Evolutionary conservation across 2,888 invertebrate genomes (phyloP).

Genomic region (Catocala sponsa): DNA sequence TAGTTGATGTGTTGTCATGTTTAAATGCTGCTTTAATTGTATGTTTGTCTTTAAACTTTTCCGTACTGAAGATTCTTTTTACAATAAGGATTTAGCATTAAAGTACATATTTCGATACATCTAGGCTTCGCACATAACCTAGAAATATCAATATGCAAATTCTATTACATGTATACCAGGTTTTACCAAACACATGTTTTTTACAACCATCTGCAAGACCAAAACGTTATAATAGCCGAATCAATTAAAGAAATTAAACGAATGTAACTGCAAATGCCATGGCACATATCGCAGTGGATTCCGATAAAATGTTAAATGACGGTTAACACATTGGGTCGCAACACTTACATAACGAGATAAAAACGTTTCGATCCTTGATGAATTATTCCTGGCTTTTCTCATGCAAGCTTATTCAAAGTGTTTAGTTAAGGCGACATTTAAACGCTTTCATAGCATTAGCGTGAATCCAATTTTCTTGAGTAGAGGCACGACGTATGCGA

Average conservation of each 20-base stretch:
- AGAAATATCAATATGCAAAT: not conserved
- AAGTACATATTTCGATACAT: too few species aligned
- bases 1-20: slow-evolving; percentile 17
- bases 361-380: slow-evolving; percentile 18
- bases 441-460: slow-evolving; percentile 35
- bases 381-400: slow-evolving; percentile 23
- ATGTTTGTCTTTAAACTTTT: slow-evolving; percentile 7
- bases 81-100: not conserved
- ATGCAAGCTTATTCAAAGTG: slow-evolving; percentile 11
- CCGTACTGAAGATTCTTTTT: not conserved
- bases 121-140: not conserved
- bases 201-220: too few species aligned
- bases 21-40: slow-evolving; percentile 22
- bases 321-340: slow-evolving; percentile 19
- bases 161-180: not conserved
- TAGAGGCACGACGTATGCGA: slow-evolving; percentile 13
- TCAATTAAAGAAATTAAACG: slow-evolving; percentile 11
- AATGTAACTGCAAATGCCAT: slow-evolving; percentile 24
- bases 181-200: not conserved
- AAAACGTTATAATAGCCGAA: not conserved
- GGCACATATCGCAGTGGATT: slow-evolving; percentile 16
- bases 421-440: slow-evolving; percentile 29
- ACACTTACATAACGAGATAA: slow-evolving; percentile 29
- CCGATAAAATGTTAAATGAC: slow-evolving; percentile 14
- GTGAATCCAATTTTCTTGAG: slow-evolving; percentile 50